Evolutionary conservation across 2,888 invertebrate genomes (phyloP).

Genomic region (Linhomoeus sp.): DNA sequence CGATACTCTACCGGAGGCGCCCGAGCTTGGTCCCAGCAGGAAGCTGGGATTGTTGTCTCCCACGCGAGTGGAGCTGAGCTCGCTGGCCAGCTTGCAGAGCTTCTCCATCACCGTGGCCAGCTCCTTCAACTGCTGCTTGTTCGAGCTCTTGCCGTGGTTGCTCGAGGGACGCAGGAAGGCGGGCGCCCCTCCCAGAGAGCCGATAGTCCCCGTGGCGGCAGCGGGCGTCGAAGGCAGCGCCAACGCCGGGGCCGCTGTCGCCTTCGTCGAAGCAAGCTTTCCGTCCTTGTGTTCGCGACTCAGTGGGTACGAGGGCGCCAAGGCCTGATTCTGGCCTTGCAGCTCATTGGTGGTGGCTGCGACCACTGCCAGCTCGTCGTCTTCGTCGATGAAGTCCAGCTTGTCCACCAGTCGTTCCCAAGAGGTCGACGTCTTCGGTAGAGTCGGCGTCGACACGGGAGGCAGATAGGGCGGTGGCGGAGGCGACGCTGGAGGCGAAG

Average conservation of each 20-base stretch:
- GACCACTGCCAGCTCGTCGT: conserved; percentile 14
- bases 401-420: conserved; percentile 7
- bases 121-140: conserved; percentile 5
- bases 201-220: not conserved
- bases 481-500: conserved; percentile 3
- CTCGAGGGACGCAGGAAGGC: not conserved
- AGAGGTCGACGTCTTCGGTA: no score
- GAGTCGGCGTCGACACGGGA: conserved; percentile 9
- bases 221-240: not conserved
- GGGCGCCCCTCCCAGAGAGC: no score
- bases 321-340: conserved; percentile 2
- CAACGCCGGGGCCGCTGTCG: not conserved
- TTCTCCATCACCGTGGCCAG: conserved; percentile 12
- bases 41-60: not conserved
- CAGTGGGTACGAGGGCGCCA: not conserved
- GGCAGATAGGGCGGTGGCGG: conserved; percentile 2
- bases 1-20: not conserved
- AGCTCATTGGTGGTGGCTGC: conserved; percentile 27
- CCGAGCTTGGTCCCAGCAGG: not conserved
- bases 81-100: conserved; percentile 11
- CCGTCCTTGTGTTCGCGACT: not conserved
- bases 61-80: conserved; percentile 7
- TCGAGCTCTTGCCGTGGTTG: no score
- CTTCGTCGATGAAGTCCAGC: conserved; percentile 37
- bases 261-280: not conserved